Percentiles rank a stretch among this genome's conserved stretches.
phyloP scores from a whole-genome alignment of 2,888 invertebrate genomes.

The Hyppa rectilinea region DNA sequence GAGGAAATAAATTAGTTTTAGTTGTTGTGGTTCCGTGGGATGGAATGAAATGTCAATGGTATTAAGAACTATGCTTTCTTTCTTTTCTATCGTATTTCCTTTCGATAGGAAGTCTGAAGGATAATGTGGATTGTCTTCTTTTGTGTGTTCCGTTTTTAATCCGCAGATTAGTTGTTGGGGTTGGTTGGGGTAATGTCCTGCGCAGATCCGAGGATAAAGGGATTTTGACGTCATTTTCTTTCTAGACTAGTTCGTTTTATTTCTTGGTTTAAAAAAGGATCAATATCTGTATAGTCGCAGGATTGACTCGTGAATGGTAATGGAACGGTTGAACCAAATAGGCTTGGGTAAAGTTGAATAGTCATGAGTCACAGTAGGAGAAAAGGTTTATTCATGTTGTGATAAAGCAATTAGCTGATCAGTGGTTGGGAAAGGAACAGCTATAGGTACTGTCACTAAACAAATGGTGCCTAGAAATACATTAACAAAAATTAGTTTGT shows the following conservation, averaged over 20 bases:
- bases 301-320: background rate
- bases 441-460: background rate
- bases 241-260: background rate
- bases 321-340: background rate
- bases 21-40: constrained; percentile 59
- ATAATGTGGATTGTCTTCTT: constrained; percentile 35
- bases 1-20: constrained; percentile 66
- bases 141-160: constrained; percentile 35
- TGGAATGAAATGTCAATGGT: constrained; percentile 66
- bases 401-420: background rate
- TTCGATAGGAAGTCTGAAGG: constrained; percentile 3
- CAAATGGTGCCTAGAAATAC: background rate
- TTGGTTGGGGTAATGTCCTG: constrained; percentile 12
- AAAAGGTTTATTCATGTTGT: background rate
- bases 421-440: background rate
- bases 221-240: constrained; percentile 12
- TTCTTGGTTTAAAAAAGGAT: background rate
- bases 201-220: constrained; percentile 20
- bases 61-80: constrained; percentile 57
- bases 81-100: constrained; percentile 40
- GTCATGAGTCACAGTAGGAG: background rate
- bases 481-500: background rate
- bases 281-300: background rate
- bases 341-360: background rate
- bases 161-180: constrained; percentile 24